Percentiles rank a stretch among this genome's conserved stretches.
Conservation (phyloP, 23 tunicate species). For the Trididemnum miniatum region DNA sequence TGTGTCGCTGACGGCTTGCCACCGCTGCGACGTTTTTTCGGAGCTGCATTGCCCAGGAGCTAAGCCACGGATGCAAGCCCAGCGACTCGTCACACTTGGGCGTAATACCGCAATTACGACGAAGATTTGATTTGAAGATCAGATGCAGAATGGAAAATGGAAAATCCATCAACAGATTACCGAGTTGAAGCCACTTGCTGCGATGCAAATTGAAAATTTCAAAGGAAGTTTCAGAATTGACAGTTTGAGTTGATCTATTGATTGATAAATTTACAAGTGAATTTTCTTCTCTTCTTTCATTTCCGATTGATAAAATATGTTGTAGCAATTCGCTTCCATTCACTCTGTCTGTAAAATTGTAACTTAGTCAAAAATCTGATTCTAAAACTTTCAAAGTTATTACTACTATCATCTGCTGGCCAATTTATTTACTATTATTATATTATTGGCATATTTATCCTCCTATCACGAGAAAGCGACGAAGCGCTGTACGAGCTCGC, state of each 20-base stretch:
- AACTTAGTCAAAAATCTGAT: neutral
- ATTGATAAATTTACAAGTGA: neutral
- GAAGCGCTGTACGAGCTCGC: too few species aligned
- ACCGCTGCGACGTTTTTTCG: too few species aligned
- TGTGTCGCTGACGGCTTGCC: too few species aligned
- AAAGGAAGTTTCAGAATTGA: neutral
- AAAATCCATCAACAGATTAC: too few species aligned
- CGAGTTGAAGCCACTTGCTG: neutral
- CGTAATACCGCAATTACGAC: too few species aligned
- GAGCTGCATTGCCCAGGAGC: too few species aligned
- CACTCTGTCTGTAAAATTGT: neutral
- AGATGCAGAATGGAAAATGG: too few species aligned
- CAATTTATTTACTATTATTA: neutral
- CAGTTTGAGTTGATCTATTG: neutral
- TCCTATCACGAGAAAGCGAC: too few species aligned
- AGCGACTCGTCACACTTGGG: too few species aligned
- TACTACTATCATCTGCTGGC: neutral
- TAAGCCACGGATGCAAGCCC: too few species aligned
- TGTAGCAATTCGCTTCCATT: conserved; percentile 18
- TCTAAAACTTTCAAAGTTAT: neutral
- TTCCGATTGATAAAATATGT: neutral
- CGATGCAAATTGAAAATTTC: neutral
- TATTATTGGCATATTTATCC: too few species aligned
- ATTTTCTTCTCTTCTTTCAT: neutral
- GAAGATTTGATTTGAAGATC: too few species aligned